Base-by-base conservation (phyloP, 1,140 invertebrate species). In the Sitodiplosis mosellana region DNA sequence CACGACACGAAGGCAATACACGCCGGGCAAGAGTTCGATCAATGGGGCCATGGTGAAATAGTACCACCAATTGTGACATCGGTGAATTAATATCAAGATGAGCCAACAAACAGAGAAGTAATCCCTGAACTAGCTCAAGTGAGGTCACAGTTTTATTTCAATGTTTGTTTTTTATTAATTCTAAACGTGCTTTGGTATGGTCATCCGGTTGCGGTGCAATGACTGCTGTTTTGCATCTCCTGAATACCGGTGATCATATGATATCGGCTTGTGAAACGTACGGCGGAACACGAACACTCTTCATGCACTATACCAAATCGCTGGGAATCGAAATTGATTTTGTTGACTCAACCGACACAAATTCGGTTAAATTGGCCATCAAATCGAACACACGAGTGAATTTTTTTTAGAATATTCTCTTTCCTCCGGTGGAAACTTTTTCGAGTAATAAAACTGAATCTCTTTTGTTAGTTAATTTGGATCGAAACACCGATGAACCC, bases 71-170 rank as follows among this genome's bases (percentile, higher is more conserved):
- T 98, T 54, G 82, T 86, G 6, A 71, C 87, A 56, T 78, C 92
- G 1, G 92, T 94, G 11, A 99, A 93, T 44, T 99, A 88, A 64
- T 85, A 89, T 59, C 94, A 99, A 65, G 73, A 77, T 54, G 79
- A 67, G 20, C 92, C 93, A 8, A 87, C 72, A 40, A 40, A 15
- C 6, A 40, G 3, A 3, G 14, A 3, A 18, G 14, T 40, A 18
- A 18, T 40, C 7, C 7, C 8, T 41, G 15, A 17, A 11, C 40
- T 11, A n/a, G 7, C 17, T n/a, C n/a, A n/a, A n/a, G n/a, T n/a
- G n/a, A n/a, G n/a, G n/a, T n/a, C n/a, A n/a, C n/a, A n/a, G n/a
- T n/a, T n/a, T n/a, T n/a, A n/a, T 7, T 41, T 18, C 7, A 7
- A 10, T 8, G 8, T 41, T 11, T 7, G 8, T 2, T 18, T 7